These are phyloP conservation scores for Scelioninae gen. 1 DNA, from an alignment of 2,888 invertebrate genomes.

Conservation along the genomic window DNA sequence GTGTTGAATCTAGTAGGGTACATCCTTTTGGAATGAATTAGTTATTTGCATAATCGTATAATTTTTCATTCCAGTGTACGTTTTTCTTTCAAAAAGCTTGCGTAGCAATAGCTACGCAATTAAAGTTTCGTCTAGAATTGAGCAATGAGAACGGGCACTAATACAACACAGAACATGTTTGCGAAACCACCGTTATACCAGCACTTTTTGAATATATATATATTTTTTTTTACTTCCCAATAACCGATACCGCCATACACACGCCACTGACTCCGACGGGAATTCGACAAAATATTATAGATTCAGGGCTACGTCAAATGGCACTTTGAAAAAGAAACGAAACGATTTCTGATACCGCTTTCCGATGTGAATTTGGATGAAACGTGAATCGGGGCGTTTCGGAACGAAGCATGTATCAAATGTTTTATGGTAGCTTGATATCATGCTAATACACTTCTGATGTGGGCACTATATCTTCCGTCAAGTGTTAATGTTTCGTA, in stretches of 20 bases:
- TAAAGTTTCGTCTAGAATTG: conserved; percentile 28
- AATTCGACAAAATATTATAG: conserved; percentile 36
- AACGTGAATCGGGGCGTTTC: conserved; percentile 14
- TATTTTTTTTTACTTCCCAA: conserved; percentile 21
- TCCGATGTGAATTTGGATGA: conserved; percentile 21
- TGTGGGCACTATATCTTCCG: conserved; percentile 27
- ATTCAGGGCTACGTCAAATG: conserved; percentile 31
- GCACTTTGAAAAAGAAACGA: conserved; percentile 43
- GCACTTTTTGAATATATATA: too few relatives aligned
- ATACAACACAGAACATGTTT: neutral
- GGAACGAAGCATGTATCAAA: conserved; percentile 23
- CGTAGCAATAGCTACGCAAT: conserved; percentile 9
- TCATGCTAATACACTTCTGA: conserved; percentile 48
- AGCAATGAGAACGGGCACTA: conserved; percentile 11
- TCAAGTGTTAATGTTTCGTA: conserved; percentile 48
- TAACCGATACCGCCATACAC: conserved; percentile 53
- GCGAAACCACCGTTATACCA: neutral
- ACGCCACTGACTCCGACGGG: conserved; percentile 35
- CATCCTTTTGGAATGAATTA: neutral
- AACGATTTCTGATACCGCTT: conserved; percentile 32
- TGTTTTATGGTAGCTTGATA: conserved; percentile 32
- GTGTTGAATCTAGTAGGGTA: too few relatives aligned
- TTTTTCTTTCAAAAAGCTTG: neutral
- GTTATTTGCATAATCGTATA: conserved; percentile 4
- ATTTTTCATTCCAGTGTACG: neutral